phyloP scores from a whole-genome alignment of 2,113 vertebrate genomes.

The Colaptes auratus region DNA sequence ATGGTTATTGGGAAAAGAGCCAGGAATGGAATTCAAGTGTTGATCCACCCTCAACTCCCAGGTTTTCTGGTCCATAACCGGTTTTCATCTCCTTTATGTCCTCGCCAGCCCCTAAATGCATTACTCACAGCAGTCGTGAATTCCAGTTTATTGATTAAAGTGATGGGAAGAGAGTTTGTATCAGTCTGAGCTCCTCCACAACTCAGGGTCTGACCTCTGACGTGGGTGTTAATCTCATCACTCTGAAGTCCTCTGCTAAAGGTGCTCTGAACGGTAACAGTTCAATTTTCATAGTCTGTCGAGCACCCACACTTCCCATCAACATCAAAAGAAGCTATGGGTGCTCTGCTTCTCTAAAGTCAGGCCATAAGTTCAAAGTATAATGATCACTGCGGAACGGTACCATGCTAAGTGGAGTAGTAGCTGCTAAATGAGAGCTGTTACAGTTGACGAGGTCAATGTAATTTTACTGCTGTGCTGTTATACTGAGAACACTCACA shows the following conservation, averaged over 20 bases:
- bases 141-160: not conserved
- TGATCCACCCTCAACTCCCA: not conserved
- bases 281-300: not conserved
- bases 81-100: not conserved
- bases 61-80: not conserved
- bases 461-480: not conserved
- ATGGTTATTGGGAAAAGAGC: not conserved
- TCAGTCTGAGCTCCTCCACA: not conserved
- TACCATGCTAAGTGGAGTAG: not conserved
- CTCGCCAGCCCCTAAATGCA: fast-evolving
- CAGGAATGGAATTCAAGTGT: not conserved
- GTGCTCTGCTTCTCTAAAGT: not conserved
- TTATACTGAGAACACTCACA: not conserved
- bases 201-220: not conserved
- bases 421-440: not conserved
- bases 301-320: not conserved
- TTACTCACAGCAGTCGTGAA: not conserved
- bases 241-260: not conserved
- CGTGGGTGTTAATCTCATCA: fast-evolving
- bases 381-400: not conserved
- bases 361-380: not conserved
- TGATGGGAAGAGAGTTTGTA: not conserved
- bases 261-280: not conserved
- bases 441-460: not conserved
- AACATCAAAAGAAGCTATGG: not conserved